These are phyloP conservation scores for Eulemur rufifrons DNA, from an alignment of 2,113 vertebrate species.

Conservation along the genomic window DNA sequence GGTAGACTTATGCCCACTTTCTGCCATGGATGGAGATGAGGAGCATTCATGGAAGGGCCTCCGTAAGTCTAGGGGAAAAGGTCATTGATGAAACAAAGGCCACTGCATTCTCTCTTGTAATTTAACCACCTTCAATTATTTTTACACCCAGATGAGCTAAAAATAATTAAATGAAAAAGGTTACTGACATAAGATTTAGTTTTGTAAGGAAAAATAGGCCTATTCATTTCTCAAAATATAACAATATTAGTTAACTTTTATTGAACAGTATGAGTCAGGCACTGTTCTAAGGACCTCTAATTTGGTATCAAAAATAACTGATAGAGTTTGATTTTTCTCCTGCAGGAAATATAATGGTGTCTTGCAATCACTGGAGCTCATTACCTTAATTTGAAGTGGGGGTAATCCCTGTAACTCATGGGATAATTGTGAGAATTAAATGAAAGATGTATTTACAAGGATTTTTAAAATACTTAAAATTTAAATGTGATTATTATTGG, in stretches of 20 bases:
- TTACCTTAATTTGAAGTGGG: background rate
- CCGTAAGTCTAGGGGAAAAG: background rate
- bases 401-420: background rate
- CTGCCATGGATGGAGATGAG: background rate
- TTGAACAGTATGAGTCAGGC: background rate
- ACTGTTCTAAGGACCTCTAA: background rate
- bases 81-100: background rate
- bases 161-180: background rate
- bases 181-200: background rate
- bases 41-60: background rate
- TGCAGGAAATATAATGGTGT: background rate
- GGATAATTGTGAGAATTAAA: background rate
- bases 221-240: background rate
- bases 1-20: background rate
- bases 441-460: background rate
- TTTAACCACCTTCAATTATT: background rate
- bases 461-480: background rate
- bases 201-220: background rate
- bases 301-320: background rate
- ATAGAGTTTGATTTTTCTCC: background rate
- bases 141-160: background rate
- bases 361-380: background rate
- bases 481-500: background rate
- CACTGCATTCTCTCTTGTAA: background rate
- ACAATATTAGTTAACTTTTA: background rate